A percentile compares a stretch with the other conserved stretches of the same genome.
phyloP scores from a whole-genome alignment of 2,113 vertebrate species.

The Labeo catla region DNA sequence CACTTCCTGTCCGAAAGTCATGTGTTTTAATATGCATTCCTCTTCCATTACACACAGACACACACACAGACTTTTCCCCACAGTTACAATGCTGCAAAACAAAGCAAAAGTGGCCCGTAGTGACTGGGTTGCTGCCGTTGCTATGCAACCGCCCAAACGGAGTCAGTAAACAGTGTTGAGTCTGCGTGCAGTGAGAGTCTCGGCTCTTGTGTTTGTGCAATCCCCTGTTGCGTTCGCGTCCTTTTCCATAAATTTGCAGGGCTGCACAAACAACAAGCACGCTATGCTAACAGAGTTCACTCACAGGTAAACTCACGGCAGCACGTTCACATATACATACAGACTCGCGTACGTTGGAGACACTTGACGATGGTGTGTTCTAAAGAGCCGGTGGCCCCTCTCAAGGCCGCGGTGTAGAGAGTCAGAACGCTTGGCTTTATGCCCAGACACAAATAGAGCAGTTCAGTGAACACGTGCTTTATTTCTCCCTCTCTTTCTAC shows the following conservation, averaged over 20 bases:
- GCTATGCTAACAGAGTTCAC: constrained; percentile 28
- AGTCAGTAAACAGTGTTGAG: constrained; percentile 51
- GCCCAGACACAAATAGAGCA: constrained; percentile 52
- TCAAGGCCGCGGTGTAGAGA: constrained; percentile 37
- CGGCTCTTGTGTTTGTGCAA: constrained; percentile 52
- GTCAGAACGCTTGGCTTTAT: constrained; percentile 52
- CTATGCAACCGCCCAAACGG: constrained; percentile 56
- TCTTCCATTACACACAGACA: constrained; percentile 42
- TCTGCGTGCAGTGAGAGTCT: constrained; percentile 33
- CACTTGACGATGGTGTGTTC: constrained; percentile 47
- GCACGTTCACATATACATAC: neutral
- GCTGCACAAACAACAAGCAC: constrained; percentile 44
- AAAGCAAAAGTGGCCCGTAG: constrained; percentile 47
- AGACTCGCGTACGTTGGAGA: neutral
- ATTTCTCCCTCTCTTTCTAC: constrained; percentile 39
- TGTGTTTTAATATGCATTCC: constrained; percentile 53
- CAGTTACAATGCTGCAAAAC: constrained; percentile 46
- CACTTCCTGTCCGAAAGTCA: constrained; percentile 60
- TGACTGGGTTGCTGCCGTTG: constrained; percentile 54
- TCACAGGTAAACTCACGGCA: constrained; percentile 24
- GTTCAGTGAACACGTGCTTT: constrained; percentile 53
- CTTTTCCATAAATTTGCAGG: constrained; percentile 54
- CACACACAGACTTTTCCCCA: constrained; percentile 46
- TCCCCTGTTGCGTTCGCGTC: constrained; percentile 44
- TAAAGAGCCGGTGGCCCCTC: constrained; percentile 40